phyloP scores from a whole-genome alignment of 2,113 vertebrate genomes.

The Microtus richardsoni region DNA sequence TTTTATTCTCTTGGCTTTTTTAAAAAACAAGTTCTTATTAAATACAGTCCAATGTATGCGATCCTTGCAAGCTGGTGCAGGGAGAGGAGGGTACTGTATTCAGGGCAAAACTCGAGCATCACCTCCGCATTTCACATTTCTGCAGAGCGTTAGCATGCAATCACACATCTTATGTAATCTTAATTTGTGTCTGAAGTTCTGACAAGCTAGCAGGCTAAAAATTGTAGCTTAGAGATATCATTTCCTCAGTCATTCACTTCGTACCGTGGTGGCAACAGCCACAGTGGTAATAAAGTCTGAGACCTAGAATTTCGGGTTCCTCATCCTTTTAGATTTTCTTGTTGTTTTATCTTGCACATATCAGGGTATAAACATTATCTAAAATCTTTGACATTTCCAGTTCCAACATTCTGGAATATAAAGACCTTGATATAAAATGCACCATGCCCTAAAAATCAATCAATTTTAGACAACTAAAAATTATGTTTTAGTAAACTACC shows the following conservation, averaged over 20 bases:
- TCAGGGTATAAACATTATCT: neutral
- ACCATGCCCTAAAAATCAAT: neutral
- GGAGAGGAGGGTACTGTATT: neutral
- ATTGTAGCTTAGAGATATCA: neutral
- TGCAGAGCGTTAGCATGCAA: neutral
- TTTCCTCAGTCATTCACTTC: neutral
- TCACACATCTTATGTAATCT: neutral
- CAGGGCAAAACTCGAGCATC: neutral
- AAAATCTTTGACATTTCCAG: slow-evolving; percentile 15
- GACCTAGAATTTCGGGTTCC: slow-evolving; percentile 33
- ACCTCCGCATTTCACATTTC: slow-evolving; percentile 8
- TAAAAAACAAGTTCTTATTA: neutral
- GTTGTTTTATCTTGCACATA: neutral
- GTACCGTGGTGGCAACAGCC: neutral
- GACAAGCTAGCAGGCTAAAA: neutral
- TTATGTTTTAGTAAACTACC: slow-evolving; percentile 13
- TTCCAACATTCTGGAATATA: slow-evolving; percentile 48
- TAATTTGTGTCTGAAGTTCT: neutral
- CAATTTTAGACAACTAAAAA: neutral
- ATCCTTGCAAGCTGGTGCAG: neutral
- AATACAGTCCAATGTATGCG: neutral
- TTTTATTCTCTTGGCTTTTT: neutral
- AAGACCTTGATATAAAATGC: neutral
- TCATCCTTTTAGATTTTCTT: neutral
- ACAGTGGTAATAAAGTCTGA: neutral